Conservation (phyloP, 2,113 vertebrate genomes). For the Nipponia nippon region DNA sequence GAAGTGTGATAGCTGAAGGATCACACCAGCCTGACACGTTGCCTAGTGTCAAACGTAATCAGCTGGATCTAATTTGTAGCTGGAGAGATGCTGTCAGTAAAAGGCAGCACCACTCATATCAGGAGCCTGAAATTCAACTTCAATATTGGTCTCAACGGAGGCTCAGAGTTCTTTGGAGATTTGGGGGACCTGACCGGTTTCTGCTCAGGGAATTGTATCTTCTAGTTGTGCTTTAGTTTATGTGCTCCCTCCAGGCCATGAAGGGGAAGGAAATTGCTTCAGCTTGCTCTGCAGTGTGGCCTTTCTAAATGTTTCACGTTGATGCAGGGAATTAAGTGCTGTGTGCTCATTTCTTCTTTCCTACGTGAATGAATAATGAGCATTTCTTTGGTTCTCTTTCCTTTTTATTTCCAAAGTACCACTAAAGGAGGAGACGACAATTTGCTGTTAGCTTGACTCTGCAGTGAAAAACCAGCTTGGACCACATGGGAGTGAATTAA, state of each 20-base stretch:
- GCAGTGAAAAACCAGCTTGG: not conserved
- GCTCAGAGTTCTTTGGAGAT: not conserved
- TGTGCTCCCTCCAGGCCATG: not conserved
- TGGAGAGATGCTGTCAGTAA: not conserved
- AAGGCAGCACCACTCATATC: not conserved
- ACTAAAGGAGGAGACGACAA: not conserved
- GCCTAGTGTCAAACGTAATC: not conserved
- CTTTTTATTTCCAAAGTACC: not conserved
- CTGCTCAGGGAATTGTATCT: not conserved
- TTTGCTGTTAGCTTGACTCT: not conserved
- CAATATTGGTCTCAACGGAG: accelerated
- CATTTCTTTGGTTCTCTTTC: not conserved
- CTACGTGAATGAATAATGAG: not conserved
- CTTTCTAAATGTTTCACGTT: not conserved
- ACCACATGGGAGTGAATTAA: not conserved
- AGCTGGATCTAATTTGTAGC: not conserved
- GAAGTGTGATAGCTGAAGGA: not conserved
- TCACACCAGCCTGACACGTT: not conserved
- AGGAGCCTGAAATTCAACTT: not conserved
- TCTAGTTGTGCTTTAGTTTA: not conserved
- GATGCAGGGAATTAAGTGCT: not conserved
- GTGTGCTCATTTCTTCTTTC: not conserved
- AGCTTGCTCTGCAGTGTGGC: not conserved
- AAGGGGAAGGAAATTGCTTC: not conserved
- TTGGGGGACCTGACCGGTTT: not conserved